Base-by-base conservation (phyloP, 2,113 vertebrate genomes). In the Regulus satrapa region DNA sequence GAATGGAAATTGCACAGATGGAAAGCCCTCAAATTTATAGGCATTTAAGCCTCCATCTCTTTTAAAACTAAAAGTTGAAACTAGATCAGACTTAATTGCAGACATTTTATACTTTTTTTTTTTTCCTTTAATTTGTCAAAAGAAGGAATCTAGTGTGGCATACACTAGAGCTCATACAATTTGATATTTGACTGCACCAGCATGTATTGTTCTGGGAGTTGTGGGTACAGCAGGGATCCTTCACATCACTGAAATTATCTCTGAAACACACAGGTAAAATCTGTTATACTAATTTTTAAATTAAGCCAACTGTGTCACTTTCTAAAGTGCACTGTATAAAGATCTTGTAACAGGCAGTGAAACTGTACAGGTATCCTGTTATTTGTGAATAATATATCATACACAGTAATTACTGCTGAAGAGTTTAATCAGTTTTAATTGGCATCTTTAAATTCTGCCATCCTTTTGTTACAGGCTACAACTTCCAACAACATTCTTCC, bases 401-500 rank as follows among this genome's bases (percentile, higher is more conserved):
- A 31, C 59, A 64, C 31, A 58, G 24, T 51, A 79, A 87, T 77
- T 91, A 36, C 36, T 78, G 20, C 34, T 71, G 83, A 94, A 78
- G 55, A 48, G 23, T 72, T 64, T 72, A 85, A 92, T 85, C 34
- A 83, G 32, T 75, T 94, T 91, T 94, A 91, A 83, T 93, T 85
- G 36, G 28, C 56, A 59, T 58, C 48, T 92, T 96, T 94, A 87
- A 88, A 77, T 93, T 92, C 45, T 74, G 56, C 49, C 3, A 5
- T 92, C 94, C 90, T 95, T 95, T 93, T 96, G n/a, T 93, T 95
- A 91, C 71, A 75, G 71, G 40, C 78, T 92, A 86, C 89, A 97
- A 97, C 94, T 97, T 95, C 86, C 96, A 89, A 88, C 95, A 95
- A 80, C 96, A 72, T 94, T 92, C 77, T 96, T 92, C 95, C 77